Conservation (phyloP, 2,888 invertebrate species). For the Diaprepes abbreviatus region DNA sequence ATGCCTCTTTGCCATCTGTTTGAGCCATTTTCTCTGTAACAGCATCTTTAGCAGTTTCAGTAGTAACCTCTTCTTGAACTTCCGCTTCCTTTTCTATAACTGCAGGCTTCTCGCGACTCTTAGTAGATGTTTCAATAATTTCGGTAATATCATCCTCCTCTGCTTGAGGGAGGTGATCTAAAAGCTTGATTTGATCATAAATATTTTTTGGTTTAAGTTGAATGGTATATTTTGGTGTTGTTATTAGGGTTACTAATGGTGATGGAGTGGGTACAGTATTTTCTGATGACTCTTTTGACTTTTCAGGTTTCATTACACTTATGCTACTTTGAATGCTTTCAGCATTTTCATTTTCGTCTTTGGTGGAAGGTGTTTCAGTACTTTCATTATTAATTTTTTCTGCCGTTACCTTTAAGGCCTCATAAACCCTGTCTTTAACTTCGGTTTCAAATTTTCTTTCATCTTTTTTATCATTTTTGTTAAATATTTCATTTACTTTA, state of each 20-base stretch:
- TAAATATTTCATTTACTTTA: conserved; percentile 29
- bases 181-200: conserved; percentile 60
- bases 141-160: conserved; percentile 12
- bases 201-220: conserved; percentile 60
- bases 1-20: not conserved
- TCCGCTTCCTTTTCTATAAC: not conserved
- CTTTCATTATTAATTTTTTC: not conserved
- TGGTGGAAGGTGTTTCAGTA: not conserved
- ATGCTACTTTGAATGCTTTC: conserved; percentile 23
- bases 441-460: conserved; percentile 18
- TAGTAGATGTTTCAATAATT: conserved; percentile 12
- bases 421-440: conserved; percentile 16
- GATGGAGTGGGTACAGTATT: conserved; percentile 3
- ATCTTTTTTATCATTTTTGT: conserved; percentile 2
- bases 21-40: not conserved
- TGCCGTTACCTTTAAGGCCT: not conserved
- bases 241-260: conserved; percentile 55
- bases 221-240: conserved; percentile 60
- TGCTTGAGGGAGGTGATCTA: conserved; percentile 55
- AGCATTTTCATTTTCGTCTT: conserved; percentile 15
- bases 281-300: not conserved
- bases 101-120: not conserved
- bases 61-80: not conserved
- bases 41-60: not conserved
- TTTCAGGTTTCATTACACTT: not conserved